Base-by-base conservation (phyloP, 1,140 invertebrate genomes). In the Leptopilina clavipes region DNA sequence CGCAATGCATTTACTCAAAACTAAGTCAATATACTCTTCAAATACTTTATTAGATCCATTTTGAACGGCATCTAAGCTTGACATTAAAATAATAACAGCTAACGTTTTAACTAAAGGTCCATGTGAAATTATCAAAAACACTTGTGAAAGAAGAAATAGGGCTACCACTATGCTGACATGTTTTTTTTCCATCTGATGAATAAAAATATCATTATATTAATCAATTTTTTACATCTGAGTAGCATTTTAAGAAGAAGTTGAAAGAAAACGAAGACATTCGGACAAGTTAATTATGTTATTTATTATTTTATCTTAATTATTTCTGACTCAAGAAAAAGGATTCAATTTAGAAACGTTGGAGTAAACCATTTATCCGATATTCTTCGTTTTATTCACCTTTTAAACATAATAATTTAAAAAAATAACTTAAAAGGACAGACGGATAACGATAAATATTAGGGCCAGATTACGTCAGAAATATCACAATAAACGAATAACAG, bases 121-220 rank as follows among this genome's bases (percentile, higher is more conserved):
- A 86, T 98, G 96, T 0, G 95, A 95, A 73, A 98, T 94, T 76
- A 99, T 98, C 40, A 99, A 91, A 91, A 98, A 99, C n/a, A 99
- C 97, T 94, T 99, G 96, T 5, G 97, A 98, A 52, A 99, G 89
- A 52, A 99, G 90, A 91, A 98, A 99, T 59, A 99, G 90, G 0
- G 97, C 93, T 0, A 99, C 96, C 3, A 98, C 96, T 74, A 95
- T 95, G 76, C 97, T 97, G 12, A 91, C 86, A 18, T 88, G 85
- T 77, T 90, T 91, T 70, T 82, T 84, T 75, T 91, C 89, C 9
- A 90, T 89, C 89, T 91, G 76, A 70, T 77, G 84, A 76, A 75
- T 43, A 72, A 40, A 79, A 54, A 76, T 19, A 65, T 5, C n/a
- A n/a, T 31, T 31, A 31, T 5, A 31, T 31, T 31, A 31, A 5